These are phyloP conservation scores for Ceratotherium simum DNA, from an alignment of 2,113 vertebrate genomes.

Conservation along the genomic window DNA sequence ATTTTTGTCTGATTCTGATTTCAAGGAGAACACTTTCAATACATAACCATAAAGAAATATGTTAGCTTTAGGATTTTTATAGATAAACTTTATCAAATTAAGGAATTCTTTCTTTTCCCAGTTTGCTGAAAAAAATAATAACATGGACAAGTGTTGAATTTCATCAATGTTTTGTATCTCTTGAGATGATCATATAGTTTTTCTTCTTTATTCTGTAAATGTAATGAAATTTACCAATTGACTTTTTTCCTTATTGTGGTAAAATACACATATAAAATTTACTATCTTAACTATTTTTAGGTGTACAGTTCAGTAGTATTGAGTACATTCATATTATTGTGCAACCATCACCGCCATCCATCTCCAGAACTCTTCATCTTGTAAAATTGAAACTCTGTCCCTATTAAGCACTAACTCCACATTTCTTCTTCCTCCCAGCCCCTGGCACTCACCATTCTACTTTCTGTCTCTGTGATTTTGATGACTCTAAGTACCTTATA, in stretches of 20 bases:
- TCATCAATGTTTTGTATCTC: not conserved
- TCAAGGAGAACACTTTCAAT: not conserved
- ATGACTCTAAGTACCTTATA: no score
- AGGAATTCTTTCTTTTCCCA: not conserved
- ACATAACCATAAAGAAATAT: not conserved
- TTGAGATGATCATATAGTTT: not conserved
- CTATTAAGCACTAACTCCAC: not conserved
- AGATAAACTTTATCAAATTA: not conserved
- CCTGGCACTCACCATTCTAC: not conserved
- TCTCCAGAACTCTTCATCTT: not conserved
- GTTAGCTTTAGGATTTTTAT: not conserved
- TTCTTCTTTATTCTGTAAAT: not conserved
- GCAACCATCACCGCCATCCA: no score
- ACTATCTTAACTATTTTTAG: not conserved
- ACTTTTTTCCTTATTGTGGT: not conserved
- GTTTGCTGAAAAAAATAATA: not conserved
- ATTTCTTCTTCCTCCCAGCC: not conserved
- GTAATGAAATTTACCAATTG: not conserved
- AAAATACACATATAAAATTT: not conserved
- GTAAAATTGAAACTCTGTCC: not conserved
- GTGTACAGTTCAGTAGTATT: not conserved
- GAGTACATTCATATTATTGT: not conserved
- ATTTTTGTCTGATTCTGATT: not conserved
- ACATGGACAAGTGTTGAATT: not conserved
- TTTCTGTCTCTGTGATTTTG: not conserved